Conservation (phyloP, 2,113 vertebrate genomes). For the Cheirogaleus medius region DNA sequence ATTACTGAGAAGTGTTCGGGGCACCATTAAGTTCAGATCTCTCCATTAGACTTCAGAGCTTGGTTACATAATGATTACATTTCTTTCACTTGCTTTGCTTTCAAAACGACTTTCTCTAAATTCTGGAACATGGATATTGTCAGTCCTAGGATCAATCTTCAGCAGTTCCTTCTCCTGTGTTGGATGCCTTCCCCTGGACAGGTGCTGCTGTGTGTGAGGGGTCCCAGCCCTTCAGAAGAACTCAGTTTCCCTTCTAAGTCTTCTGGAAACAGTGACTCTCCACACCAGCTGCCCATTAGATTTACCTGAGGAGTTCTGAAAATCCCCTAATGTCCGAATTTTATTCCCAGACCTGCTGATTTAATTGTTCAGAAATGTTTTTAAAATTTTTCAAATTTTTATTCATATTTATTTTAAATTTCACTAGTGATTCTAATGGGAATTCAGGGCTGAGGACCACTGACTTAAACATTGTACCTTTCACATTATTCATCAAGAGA, state of each 20-base stretch:
- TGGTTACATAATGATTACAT: background rate
- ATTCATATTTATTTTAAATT: background rate
- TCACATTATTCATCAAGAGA: background rate
- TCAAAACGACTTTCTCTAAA: background rate
- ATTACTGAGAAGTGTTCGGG: background rate
- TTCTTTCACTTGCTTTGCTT: slow-evolving; percentile 2
- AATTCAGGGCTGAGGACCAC: background rate
- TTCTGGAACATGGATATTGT: background rate
- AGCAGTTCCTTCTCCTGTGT: background rate
- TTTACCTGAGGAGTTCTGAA: background rate
- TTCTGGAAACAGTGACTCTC: background rate
- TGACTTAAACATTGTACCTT: background rate
- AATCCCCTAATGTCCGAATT: background rate
- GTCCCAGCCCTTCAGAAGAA: background rate
- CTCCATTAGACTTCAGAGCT: background rate
- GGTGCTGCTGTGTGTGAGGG: background rate
- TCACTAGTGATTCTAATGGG: no score
- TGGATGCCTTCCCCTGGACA: background rate
- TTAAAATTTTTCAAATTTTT: background rate
- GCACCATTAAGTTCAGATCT: background rate
- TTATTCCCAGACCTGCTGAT: background rate
- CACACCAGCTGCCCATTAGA: fast-evolving
- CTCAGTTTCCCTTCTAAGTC: background rate
- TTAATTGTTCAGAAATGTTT: background rate
- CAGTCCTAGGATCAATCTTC: background rate